phyloP scores from a whole-genome alignment of 2,113 vertebrate genomes.

The Anguilla japonica region DNA sequence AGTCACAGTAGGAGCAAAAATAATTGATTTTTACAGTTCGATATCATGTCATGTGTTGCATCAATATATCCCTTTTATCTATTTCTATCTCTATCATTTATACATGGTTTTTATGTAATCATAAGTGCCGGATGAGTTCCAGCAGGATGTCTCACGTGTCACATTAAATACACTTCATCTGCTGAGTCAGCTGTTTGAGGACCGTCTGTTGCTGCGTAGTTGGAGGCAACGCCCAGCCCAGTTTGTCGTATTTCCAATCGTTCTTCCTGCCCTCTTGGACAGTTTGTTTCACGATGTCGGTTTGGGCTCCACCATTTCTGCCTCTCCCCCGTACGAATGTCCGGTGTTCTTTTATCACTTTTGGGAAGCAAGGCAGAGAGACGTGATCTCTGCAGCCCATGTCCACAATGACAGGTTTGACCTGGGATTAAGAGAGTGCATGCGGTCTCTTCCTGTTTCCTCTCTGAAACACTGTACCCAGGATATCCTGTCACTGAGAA shows the following conservation, averaged over 20 bases:
- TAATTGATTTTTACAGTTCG: too few relatives aligned
- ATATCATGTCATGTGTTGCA: too few relatives aligned
- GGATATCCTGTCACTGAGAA: conserved; percentile 20
- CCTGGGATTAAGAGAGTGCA: neutral
- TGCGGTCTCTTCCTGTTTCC: neutral
- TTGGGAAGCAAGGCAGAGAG: neutral
- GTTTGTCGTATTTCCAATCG: neutral
- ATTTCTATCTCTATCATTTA: neutral
- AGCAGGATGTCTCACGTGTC: neutral
- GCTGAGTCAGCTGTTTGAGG: neutral
- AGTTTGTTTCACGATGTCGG: neutral
- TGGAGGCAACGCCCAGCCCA: neutral
- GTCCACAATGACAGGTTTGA: neutral
- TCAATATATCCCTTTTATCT: neutral
- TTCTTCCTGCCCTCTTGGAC: conserved; percentile 2
- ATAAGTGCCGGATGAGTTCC: neutral
- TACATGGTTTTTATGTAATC: neutral
- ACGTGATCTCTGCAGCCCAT: neutral
- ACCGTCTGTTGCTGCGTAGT: neutral
- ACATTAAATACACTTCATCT: neutral
- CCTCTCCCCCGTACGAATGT: neutral
- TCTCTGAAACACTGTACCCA: neutral
- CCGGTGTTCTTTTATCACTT: neutral
- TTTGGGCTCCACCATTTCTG: neutral
- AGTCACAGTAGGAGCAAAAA: too few relatives aligned